Conservation (phyloP, 2,797 vertebrate species). For the Gadopsis marmoratus region DNA sequence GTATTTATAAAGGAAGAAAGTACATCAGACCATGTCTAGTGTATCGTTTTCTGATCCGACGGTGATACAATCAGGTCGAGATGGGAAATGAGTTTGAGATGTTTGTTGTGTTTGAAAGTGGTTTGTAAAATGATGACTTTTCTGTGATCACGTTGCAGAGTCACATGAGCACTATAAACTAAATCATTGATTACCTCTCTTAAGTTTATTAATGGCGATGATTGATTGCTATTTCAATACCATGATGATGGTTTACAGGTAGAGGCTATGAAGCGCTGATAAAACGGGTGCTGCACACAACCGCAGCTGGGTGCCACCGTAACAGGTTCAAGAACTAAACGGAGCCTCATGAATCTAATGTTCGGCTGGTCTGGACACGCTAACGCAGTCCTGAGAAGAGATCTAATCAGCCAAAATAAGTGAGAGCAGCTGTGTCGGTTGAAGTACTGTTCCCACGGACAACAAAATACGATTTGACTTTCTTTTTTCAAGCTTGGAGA, state of each 20-base stretch:
- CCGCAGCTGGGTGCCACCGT: not conserved
- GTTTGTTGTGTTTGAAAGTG: not conserved
- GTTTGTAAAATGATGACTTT: not conserved
- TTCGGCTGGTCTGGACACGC: not conserved
- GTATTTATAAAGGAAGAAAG: not conserved
- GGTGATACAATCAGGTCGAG: not conserved
- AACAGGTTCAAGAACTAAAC: not conserved
- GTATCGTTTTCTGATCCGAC: not conserved
- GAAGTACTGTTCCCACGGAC: too few species aligned
- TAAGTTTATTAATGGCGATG: not conserved
- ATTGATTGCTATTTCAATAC: conserved; percentile 3
- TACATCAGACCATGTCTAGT: not conserved
- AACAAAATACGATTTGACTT: too few species aligned
- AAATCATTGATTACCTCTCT: not conserved
- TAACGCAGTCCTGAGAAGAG: not conserved
- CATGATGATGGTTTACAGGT: not conserved
- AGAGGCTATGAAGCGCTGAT: conserved; percentile 1
- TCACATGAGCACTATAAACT: not conserved
- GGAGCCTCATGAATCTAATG: not conserved
- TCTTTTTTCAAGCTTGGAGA: too few species aligned
- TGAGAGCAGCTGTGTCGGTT: too few species aligned
- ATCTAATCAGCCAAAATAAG: not conserved
- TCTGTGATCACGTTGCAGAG: not conserved
- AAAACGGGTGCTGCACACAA: not conserved
- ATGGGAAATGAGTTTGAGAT: not conserved